Percentiles rank a stretch among this genome's conserved stretches.
Conservation (phyloP, 2,113 vertebrate species). For the Ranitomeya imitator region DNA sequence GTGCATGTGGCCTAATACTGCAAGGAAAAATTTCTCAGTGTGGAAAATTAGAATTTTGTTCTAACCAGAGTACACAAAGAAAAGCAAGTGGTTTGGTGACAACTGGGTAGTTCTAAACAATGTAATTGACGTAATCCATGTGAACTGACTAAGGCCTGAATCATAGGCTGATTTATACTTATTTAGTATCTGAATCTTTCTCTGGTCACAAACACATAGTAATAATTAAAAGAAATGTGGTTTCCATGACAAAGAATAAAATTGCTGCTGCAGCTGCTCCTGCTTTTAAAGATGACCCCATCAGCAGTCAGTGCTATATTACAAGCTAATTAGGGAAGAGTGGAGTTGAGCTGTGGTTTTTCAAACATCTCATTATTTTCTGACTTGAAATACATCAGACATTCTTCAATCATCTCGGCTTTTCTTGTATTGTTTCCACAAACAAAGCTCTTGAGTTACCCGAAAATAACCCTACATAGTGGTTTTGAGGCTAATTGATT, state of each 20-base stretch:
- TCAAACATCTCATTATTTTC: not conserved
- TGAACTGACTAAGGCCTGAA: not conserved
- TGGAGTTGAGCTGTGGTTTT: not conserved
- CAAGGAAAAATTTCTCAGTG: not conserved
- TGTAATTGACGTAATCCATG: not conserved
- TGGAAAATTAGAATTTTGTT: not conserved
- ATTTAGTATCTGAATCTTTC: not conserved
- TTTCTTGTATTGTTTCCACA: not conserved
- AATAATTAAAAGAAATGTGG: slow-evolving; percentile 4
- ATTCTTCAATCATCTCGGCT: not conserved
- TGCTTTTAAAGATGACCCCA: slow-evolving; percentile 6
- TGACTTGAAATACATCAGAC: not conserved
- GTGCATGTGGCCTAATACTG: not conserved
- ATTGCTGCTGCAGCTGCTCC: not conserved
- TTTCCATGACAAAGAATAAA: slow-evolving; percentile 15
- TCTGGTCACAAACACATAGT: not conserved
- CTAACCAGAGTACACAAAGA: not conserved
- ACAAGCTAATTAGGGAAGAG: slow-evolving; percentile 11
- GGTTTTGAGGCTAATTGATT: not conserved
- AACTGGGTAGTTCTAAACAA: not conserved
- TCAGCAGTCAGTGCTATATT: not conserved
- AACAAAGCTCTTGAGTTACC: not conserved
- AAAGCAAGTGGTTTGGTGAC: not conserved
- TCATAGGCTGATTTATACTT: not conserved
- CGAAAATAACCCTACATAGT: not conserved